phyloP scores from a whole-genome alignment of 2,113 vertebrate genomes.

The Taurulus bubalis region DNA sequence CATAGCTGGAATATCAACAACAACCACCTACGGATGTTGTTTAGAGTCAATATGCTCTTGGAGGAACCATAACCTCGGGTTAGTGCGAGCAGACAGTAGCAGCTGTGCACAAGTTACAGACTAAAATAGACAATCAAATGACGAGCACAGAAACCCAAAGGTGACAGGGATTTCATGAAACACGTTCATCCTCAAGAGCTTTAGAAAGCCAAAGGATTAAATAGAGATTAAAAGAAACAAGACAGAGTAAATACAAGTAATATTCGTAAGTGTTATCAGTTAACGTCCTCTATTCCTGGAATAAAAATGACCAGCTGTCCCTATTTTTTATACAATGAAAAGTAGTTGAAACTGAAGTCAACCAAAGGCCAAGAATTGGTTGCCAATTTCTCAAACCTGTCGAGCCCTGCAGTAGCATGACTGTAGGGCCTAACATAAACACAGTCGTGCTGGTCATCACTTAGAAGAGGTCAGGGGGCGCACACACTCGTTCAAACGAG shows the following conservation, averaged over 20 bases:
- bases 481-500: slow-evolving; percentile 12
- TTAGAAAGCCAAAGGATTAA: slow-evolving; percentile 25
- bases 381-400: not conserved
- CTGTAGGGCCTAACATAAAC: slow-evolving; percentile 46
- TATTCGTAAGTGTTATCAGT: not conserved
- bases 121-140: slow-evolving; percentile 46
- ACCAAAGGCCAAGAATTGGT: not conserved
- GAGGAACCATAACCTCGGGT: slow-evolving; percentile 38
- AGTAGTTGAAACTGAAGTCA: not conserved
- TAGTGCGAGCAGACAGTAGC: slow-evolving; percentile 27
- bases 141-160: slow-evolving; percentile 38
- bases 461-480: slow-evolving; percentile 45
- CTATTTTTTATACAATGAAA: not conserved
- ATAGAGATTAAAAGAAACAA: slow-evolving; percentile 46
- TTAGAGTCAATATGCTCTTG: slow-evolving; percentile 49
- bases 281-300: not conserved
- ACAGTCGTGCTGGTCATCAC: slow-evolving; percentile 43
- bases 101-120: slow-evolving; percentile 37
- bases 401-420: not conserved
- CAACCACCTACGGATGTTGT: slow-evolving; percentile 28
- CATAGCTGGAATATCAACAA: slow-evolving; percentile 61
- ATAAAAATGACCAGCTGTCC: not conserved
- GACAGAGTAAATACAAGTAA: slow-evolving; percentile 33
- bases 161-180: slow-evolving; percentile 44
- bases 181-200: slow-evolving; percentile 22